Evolutionary conservation across 2,113 vertebrate species (phyloP), one percentile per base, ranked within the genome.

Genomic region (Anseranas semipalmata): DNA sequence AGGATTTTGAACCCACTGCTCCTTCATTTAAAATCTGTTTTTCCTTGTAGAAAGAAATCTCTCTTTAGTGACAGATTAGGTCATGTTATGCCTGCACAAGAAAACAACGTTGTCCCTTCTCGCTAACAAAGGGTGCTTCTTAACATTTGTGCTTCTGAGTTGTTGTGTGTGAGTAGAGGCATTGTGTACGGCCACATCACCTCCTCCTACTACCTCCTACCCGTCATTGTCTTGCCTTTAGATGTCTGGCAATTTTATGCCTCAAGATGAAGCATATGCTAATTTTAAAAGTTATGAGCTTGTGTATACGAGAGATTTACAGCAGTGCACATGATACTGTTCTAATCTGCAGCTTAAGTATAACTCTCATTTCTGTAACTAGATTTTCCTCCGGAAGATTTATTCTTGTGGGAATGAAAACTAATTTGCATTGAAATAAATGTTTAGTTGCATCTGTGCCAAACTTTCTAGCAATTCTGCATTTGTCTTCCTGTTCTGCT

Each of bases 391-490:
- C 71, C 65, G 53, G 14, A 48, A 55, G 73, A 77, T 92, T 72
- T 79, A 73, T 95, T 87, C 62, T 50, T 80, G 50, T 93, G 88
- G 83, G 83, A 96, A 90, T 60, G 41, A 73, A 62, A 60, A 72
- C 20, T 68, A 55, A 85, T 93, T 94, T 95, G 71, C 88, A 88
- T 91, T 0, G 1, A 48, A 50, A 83, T 70, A 48, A 79, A 93
- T 88, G 53, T 80, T 89, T 93, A 39, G 35, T 79, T 94, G 56
- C 8, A 14, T 33, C 58, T 70, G 12, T 83, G 78, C 79, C 88
- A 90, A 72, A 53, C 72, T 76, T 63, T 80, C 78, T 90, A 85
- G 82, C 60, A 94, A 79, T 91, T 85, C 92, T 83, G 30, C 63
- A 70, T 83, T 93, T 94, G 37, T 39, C 28, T 94, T 90, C 75